phyloP scores from a whole-genome alignment of 2,113 vertebrate genomes.

The Talpa occidentalis region DNA sequence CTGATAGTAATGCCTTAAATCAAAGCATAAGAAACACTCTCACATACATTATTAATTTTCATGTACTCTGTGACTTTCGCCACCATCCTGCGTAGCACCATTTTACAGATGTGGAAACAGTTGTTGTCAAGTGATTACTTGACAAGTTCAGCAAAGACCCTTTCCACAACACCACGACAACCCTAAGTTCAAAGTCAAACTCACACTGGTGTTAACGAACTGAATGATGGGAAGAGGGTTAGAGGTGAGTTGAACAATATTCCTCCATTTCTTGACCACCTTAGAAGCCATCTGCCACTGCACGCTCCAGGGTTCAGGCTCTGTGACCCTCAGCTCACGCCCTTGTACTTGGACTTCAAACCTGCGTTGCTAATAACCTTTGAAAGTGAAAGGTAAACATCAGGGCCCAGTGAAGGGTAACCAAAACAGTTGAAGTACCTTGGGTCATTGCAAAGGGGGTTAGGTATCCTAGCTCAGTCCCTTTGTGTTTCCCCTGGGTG shows the following conservation, averaged over 20 bases:
- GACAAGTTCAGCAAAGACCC: neutral
- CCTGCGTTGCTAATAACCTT: neutral
- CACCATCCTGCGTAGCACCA: neutral
- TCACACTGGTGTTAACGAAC: neutral
- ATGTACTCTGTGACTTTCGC: neutral
- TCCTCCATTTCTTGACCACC: neutral
- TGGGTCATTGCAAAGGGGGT: neutral
- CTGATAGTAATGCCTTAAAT: neutral
- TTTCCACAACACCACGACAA: neutral
- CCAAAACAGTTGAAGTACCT: neutral
- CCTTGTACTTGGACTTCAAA: neutral
- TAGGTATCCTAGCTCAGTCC: neutral
- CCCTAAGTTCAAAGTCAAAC: constrained; percentile 3
- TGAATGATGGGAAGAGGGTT: neutral
- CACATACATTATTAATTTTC: neutral
- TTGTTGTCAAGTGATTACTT: neutral
- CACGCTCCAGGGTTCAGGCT: neutral
- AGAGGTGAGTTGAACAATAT: neutral
- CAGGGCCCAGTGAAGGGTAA: neutral
- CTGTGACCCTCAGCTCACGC: neutral
- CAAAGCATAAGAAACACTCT: neutral
- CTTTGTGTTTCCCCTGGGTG: neutral
- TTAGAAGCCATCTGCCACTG: neutral
- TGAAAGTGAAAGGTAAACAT: neutral
- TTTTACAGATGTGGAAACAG: neutral